Evolutionary conservation across 1,140 invertebrate genomes (phyloP).

Genomic region (Halotydeus destructor): DNA sequence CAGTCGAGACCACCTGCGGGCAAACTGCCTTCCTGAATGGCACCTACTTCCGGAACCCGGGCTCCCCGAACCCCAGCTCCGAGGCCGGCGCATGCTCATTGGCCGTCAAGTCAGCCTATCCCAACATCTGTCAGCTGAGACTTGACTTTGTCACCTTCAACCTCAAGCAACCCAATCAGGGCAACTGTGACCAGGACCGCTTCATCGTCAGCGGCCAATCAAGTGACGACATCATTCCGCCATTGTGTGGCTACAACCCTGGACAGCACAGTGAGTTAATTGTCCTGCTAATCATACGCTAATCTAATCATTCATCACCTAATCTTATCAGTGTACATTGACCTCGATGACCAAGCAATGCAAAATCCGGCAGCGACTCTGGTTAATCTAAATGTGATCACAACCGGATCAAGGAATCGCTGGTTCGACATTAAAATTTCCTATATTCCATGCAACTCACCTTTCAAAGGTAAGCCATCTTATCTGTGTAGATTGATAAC

Average conservation of each 20-base stretch:
- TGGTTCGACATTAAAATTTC: constrained; percentile 15
- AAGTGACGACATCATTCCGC: constrained; percentile 38
- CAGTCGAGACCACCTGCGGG: constrained; percentile 31
- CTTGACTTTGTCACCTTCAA: constrained; percentile 45
- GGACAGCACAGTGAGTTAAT: constrained; percentile 36
- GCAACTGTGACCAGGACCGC: constrained; percentile 9
- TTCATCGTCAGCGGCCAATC: constrained; percentile 28
- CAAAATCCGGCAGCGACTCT: constrained; percentile 8
- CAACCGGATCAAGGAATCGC: constrained; percentile 24
- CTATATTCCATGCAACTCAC: constrained; percentile 14
- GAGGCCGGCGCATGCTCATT: constrained; percentile 37
- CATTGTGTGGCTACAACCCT: constrained; percentile 46
- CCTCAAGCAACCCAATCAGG: constrained; percentile 40
- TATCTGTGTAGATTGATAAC: too few relatives aligned
- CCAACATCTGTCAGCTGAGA: constrained; percentile 10
- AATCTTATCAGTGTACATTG: too few relatives aligned
- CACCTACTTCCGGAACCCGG: constrained; percentile 55
- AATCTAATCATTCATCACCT: too few relatives aligned
- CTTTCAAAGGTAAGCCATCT: constrained; percentile 37
- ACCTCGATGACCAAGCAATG: constrained; percentile 22
- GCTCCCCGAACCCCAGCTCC: constrained; percentile 42
- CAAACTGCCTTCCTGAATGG: constrained; percentile 47
- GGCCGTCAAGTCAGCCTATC: constrained; percentile 4
- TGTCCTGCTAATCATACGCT: too few relatives aligned
- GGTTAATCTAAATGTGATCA: constrained; percentile 22